Evolutionary conservation across 2,797 vertebrate genomes (phyloP), one percentile per base, ranked within the genome.

Genomic region (Sphenodon punctatus): DNA sequence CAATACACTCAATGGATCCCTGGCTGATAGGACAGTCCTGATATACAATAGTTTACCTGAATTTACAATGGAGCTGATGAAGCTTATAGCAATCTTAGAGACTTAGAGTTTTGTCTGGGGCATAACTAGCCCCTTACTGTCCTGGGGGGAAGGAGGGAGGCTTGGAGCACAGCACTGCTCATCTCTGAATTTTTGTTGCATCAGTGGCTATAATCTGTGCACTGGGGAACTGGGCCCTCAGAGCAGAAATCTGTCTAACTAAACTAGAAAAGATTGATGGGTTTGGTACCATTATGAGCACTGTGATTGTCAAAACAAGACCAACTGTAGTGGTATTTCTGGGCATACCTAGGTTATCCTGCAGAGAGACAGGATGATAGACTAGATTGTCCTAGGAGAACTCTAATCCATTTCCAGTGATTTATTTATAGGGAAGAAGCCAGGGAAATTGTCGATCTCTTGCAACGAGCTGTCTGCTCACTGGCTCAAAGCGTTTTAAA

Each of bases 341-440:
- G n/a, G 9, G 34, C 59, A 48, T 6, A 71, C 23, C 27, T 65
- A 80, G 43, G 78, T 68, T 78, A 63, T 71, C 60, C 69, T 84
- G 27, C 30, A 84, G 67, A 74, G 60, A 80, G 51, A 51, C 46
- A 75, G 63, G 80, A 89, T 82, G 82, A 55, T 7, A 75, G 59
- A 67, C 59, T 58, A 60, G 0, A 1, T 25, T 51, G 42, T 66
- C 39, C 25, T 55, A 85, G 25, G 49, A 73, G 34, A 16, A 13
- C 39, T 75, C 75, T 11, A 66, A 59, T 80, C 59, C 87, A 70
- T 91, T 87, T 80, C 49, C 84, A 77, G 51, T 66, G 27, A 63
- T 80, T 55, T 86, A 86, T 86, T 87, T 84, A 84, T 60, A 87
- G 77, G 42, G 51, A 30, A 82, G 75, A 87, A 86, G 19, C 36